Base-by-base conservation (phyloP, 2,888 invertebrate genomes). In the Autographa pulchrina region DNA sequence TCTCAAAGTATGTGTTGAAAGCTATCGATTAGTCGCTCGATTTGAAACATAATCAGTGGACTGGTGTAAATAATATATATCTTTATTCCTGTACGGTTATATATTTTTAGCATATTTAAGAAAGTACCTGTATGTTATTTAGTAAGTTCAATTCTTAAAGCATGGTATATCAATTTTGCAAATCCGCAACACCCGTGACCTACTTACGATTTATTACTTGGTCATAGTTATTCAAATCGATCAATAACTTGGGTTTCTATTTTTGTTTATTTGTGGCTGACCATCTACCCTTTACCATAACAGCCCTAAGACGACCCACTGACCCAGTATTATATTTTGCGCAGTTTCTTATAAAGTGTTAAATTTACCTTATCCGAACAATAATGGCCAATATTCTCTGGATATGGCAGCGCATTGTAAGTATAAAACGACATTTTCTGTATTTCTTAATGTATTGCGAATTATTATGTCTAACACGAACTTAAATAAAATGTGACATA, bases 371-470 rank as follows among this genome's bases (percentile, higher is more conserved):
- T 41, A 66, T 18, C 60, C 59, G 54, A 25, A 54, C 65, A 52
- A 69, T 11, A 75, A 93, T 93, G 94, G 92, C 93, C 54, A 93
- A 92, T 82, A 84, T 93, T 71, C 85, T 89, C 81, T 89, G 87
- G 73, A 92, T 93, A 72, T 85, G 90, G 91, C 90, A 86, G 80
- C 89, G 88, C 82, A 90, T 94, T 93, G 94, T 94, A 85, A 86
- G 92, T 92, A 68, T 8, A 7, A n/a, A n/a, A n/a, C 48, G n/a
- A 48, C n/a, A 48, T 48, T 48, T 38, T n/a, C n/a, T 48, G 7
- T 48, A n/a, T 48, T n/a, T 1, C 7, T 0, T 7, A n/a, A 0
- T 48, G 4, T 48, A 48, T 48, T n/a, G 0, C n/a, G n/a, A 8
- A 7, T n/a, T 7, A 4, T 43, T 6, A 0, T 16, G 5, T 4